Evolutionary conservation across 2,888 invertebrate species (phyloP), one percentile per base, ranked within the genome.

Genomic region (Cantharis rufa): DNA sequence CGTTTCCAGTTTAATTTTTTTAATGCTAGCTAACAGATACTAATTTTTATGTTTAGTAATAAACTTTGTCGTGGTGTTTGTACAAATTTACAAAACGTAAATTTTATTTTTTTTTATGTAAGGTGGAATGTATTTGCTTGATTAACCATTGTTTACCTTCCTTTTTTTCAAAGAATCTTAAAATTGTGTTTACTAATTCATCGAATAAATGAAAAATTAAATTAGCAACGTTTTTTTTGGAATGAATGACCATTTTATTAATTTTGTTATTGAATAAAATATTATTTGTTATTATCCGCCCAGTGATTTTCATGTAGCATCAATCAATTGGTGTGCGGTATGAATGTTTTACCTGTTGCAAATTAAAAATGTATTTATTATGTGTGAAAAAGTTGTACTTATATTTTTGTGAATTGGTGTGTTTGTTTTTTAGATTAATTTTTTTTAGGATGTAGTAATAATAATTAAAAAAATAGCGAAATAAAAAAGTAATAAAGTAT

Each of bases 341-440:
- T 77, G 71, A 74, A 77, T 77, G 77, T 77, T 77, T 74, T 48
- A 74, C 82, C 82, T 83, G 83, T 83, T 83, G 68, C 71, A 71
- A 69, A 77, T 74, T 74, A 69, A 77, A 77, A 71, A 72, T 77
- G 74, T 77, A 77, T 77, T 77, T 77, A 77, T 77, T 77, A 24
- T 74, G 77, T 64, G 74, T 77, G 74, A 62, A 69, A 63, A 77
- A 77, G 74, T 77, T 71, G 77, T 77, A 77, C 77, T 77, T 77
- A 77, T 77, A 74, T 74, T 74, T 48, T 74, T 74, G 74, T 77
- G 77, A 70, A 77, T 77, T 74, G 74, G 73, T 71, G 73, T 71
- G 71, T 77, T 77, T 77, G 69, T 68, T 62, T 74, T 71, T 61
- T 70, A 69, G 62, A 71, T 68, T 69, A 66, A 68, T 73, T 73